phyloP scores from a whole-genome alignment of 35 echinoderm and acorn worm species.

The Ptychodera flava region DNA sequence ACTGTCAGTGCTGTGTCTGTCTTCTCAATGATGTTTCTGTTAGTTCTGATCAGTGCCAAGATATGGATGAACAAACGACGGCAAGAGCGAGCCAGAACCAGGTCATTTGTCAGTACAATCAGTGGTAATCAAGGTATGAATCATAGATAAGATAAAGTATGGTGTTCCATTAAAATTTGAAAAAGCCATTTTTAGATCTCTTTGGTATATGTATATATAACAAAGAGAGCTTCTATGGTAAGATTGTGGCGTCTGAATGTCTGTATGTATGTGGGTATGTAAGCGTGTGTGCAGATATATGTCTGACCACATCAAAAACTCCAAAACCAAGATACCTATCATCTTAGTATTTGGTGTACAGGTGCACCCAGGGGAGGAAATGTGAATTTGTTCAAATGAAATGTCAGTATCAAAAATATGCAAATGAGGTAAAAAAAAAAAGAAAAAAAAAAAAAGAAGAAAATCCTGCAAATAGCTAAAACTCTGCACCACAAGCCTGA shows the following conservation, averaged over 20 bases:
- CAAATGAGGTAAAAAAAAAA: too few relatives aligned
- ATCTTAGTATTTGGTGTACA: too few relatives aligned
- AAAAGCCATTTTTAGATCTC: too few relatives aligned
- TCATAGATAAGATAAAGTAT: background rate
- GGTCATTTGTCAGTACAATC: background rate
- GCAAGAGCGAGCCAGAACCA: background rate
- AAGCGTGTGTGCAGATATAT: background rate
- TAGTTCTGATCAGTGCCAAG: background rate
- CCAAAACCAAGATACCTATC: too few relatives aligned
- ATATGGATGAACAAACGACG: background rate
- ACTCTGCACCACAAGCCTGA: too few relatives aligned
- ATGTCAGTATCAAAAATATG: too few relatives aligned
- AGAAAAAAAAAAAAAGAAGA: too few relatives aligned
- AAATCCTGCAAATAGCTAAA: too few relatives aligned
- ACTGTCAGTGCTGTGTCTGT: background rate
- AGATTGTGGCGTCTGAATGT: background rate
- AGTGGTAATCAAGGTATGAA: background rate
- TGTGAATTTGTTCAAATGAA: too few relatives aligned
- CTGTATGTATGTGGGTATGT: background rate
- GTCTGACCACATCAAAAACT: too few relatives aligned
- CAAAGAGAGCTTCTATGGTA: background rate
- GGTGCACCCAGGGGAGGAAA: too few relatives aligned
- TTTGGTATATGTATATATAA: background rate
- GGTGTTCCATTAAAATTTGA: background rate
- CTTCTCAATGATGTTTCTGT: background rate